Conservation (phyloP, 2,113 vertebrate genomes). For the Ictalurus punctatus region DNA sequence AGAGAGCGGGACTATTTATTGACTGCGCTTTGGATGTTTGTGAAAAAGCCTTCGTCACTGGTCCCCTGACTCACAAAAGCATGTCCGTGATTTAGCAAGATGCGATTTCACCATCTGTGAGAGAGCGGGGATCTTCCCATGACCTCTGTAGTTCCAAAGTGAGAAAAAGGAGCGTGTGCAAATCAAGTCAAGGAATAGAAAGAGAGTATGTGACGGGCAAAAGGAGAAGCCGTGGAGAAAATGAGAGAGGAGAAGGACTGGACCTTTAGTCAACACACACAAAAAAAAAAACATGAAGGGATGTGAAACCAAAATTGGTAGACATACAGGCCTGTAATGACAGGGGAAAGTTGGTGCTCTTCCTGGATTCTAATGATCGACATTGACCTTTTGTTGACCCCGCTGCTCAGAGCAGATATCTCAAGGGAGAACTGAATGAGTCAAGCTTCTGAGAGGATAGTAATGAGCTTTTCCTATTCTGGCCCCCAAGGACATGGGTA, state of each 20-base stretch:
- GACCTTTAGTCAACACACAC: not conserved
- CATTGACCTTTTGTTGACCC: slow-evolving; percentile 43
- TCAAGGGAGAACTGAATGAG: slow-evolving; percentile 11
- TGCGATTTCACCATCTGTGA: slow-evolving; percentile 60
- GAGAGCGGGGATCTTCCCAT: slow-evolving; percentile 65
- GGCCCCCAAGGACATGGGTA: slow-evolving; percentile 20
- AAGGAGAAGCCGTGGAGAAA: slow-evolving; percentile 8
- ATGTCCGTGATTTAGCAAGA: slow-evolving; percentile 58
- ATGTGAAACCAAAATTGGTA: slow-evolving; percentile 15
- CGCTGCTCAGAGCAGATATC: not conserved
- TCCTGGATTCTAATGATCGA: slow-evolving; percentile 23
- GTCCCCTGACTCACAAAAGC: slow-evolving; percentile 48
- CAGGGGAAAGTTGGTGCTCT: not conserved
- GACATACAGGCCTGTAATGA: not conserved
- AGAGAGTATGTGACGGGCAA: not conserved
- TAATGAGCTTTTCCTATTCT: slow-evolving; percentile 39
- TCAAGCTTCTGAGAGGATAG: slow-evolving; percentile 13
- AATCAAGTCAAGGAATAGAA: slow-evolving; percentile 28
- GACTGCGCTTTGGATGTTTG: slow-evolving; percentile 53
- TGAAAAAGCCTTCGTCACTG: slow-evolving; percentile 49
- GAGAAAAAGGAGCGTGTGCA: slow-evolving; percentile 24
- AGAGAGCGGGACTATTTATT: slow-evolving; percentile 47
- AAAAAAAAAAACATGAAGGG: not conserved
- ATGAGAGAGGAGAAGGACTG: slow-evolving; percentile 14
- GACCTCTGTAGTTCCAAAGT: slow-evolving; percentile 58